Conservation (phyloP, 2,113 vertebrate species). For the Podarcis muralis region DNA sequence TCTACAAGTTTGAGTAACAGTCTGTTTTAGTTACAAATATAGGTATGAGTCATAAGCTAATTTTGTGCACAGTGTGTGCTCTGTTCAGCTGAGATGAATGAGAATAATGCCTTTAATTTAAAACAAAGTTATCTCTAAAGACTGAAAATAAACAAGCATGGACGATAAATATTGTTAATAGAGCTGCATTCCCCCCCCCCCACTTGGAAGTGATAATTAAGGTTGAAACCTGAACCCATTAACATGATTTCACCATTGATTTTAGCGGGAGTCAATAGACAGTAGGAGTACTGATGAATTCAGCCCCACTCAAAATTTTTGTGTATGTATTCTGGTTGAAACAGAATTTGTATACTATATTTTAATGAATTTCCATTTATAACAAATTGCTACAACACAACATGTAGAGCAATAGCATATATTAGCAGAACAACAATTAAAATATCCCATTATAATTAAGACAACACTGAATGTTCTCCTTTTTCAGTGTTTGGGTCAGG, state of each 20-base stretch:
- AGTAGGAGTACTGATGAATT: neutral
- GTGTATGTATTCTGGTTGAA: neutral
- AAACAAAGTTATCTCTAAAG: constrained; percentile 5
- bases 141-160: neutral
- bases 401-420: neutral
- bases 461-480: neutral
- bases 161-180: neutral
- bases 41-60: neutral
- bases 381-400: neutral
- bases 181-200: neutral
- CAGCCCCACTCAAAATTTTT: neutral
- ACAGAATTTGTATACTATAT: neutral
- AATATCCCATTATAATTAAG: neutral
- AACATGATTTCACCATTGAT: neutral
- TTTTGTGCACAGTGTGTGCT: neutral
- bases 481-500: neutral
- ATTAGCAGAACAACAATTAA: neutral
- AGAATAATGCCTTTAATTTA: constrained; percentile 17
- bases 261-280: neutral
- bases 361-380: neutral
- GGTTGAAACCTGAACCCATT: neutral
- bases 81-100: neutral
- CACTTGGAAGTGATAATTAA: neutral
- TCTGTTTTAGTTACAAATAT: neutral
- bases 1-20: constrained; percentile 1